Evolutionary conservation across 2,113 vertebrate genomes (phyloP).

Genomic region (Prunella himalayana): DNA sequence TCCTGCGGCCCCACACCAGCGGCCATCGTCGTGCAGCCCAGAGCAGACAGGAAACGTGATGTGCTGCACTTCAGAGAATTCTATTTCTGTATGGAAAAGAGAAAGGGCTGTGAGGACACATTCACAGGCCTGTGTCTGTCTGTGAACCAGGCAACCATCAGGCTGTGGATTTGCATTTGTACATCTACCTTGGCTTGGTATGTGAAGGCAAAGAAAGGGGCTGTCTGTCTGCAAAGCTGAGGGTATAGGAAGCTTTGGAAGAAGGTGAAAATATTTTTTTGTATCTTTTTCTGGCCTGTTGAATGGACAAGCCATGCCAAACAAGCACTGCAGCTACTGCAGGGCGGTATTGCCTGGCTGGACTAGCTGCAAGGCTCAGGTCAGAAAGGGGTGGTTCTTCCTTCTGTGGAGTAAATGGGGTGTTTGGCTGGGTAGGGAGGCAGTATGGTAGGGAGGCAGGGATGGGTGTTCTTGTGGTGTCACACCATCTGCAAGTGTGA

Average conservation of each 20-base stretch:
- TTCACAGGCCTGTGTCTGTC: fast-evolving
- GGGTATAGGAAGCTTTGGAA: background rate
- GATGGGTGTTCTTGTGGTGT: background rate
- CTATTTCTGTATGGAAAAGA: background rate
- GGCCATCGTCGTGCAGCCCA: background rate
- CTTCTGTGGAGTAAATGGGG: background rate
- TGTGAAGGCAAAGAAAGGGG: background rate
- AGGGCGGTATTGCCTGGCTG: background rate
- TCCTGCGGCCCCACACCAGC: background rate
- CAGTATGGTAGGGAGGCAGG: background rate
- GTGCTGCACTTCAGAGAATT: background rate
- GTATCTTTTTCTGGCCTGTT: background rate
- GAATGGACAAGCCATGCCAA: background rate
- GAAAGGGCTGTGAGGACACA: fast-evolving
- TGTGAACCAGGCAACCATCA: fast-evolving
- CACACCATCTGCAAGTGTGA: background rate
- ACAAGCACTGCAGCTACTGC: background rate
- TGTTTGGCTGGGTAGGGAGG: background rate
- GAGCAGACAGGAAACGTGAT: background rate
- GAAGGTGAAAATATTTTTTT: background rate
- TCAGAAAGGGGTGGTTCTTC: background rate
- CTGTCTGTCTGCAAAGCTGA: background rate
- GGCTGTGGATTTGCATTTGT: background rate
- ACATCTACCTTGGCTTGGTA: background rate
- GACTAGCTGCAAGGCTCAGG: background rate